Base-by-base conservation (phyloP, 2,888 invertebrate genomes). In the Muscina levida region DNA sequence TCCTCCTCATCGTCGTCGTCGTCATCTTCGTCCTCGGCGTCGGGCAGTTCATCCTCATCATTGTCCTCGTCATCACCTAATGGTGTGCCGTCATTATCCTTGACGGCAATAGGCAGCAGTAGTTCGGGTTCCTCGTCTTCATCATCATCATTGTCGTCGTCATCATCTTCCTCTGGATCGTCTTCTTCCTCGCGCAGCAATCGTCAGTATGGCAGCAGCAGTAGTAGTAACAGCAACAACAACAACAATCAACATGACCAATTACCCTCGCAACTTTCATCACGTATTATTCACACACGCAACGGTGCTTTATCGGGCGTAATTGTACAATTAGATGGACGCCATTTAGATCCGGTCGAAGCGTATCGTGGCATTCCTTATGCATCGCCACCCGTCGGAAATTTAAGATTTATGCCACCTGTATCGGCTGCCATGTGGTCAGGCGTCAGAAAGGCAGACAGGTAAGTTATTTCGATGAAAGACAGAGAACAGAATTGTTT, bases 341-440 rank as follows among this genome's bases (percentile, higher is more conserved):
- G 96, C 84, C 95, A 94, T 88, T 91, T 97, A 85, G 96, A 96
- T 89, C 95, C 96, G 74, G 97, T 98, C 19, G 98, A 98, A 90
- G 96, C 97, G 83, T 98, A 97, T 90, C 93, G 96, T 67, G 98
- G 98, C 6, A 95, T 98, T 78, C 98, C 98, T 4, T 98, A 98
- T 90, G 98, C 98, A 26, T 97, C 97, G 62, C 96, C 98, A 22
- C 97, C 98, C 39, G 92, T 95, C 53, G 97, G 97, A 5, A 94
- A 95, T 76, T 91, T 98, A 79, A 93, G 98, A 78, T 98, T 98
- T 90, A 98, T 98, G 97, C 98, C 98, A 11, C 98, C 98, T 19
- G 97, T 97, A 22, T 96, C 96, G 79, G 97, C 97, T 26, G 96
- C 97, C 71, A 94, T 97, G 88, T 97, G 97, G 97, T 94, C 95